phyloP scores from a whole-genome alignment of 2,888 invertebrate genomes.

The Pandemis corylana region DNA sequence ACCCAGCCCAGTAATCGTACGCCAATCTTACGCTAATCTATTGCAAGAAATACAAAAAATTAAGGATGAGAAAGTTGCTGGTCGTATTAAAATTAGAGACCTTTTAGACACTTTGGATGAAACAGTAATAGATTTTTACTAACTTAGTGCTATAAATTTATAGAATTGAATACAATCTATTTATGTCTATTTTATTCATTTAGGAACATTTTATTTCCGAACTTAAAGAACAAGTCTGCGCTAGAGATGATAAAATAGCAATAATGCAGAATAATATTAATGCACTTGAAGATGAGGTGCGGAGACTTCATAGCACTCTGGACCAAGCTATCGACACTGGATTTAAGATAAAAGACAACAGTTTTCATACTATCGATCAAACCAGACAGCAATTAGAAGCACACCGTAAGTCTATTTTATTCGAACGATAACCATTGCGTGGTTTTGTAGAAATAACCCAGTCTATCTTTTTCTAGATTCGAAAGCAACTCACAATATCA shows the following conservation, averaged over 20 bases:
- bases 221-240: conserved; percentile 62
- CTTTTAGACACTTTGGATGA: conserved; percentile 66
- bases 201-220: conserved; percentile 66
- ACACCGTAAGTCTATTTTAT: conserved; percentile 64
- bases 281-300: conserved; percentile 70
- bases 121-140: conserved; percentile 56
- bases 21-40: conserved; percentile 52
- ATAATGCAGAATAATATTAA: conserved; percentile 76
- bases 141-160: background rate
- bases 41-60: conserved; percentile 64
- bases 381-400: conserved; percentile 70
- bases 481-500: conserved; percentile 77
- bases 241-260: conserved; percentile 67
- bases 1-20: conserved; percentile 42
- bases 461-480: conserved; percentile 60
- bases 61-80: conserved; percentile 64
- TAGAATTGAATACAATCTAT: background rate
- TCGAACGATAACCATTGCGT: background rate
- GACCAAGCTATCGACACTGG: conserved; percentile 62
- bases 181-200: conserved; percentile 43
- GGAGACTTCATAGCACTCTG: conserved; percentile 60
- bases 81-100: conserved; percentile 62
- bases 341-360: conserved; percentile 64
- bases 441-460: background rate
- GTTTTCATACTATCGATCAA: conserved; percentile 60